Evolutionary conservation across 2,113 vertebrate genomes (phyloP), one percentile per base, ranked within the genome.

Genomic region (Charina bottae): DNA sequence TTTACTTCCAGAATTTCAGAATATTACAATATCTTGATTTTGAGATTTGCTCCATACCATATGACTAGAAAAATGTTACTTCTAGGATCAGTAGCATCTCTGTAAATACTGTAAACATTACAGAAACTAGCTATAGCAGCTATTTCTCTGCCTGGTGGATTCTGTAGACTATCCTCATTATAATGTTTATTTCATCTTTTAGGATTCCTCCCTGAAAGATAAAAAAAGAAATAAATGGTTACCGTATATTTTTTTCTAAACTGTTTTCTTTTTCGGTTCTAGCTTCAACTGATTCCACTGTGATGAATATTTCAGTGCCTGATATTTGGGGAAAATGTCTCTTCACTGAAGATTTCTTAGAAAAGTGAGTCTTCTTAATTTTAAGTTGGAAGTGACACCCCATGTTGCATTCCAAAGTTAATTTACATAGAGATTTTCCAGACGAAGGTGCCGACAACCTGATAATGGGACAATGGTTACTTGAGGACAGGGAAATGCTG

Each of bases 291-390:
- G 89, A 94, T 96, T 64, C 96, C 89, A 55, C 92, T 83, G 83
- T 58, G 33, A 90, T 93, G 0, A 28, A 90, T 92, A 12, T 88
- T 92, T 96, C 96, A 0, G 23, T 94, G 42, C 55, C 96, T 92
- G 96, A 98, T 93, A 92, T 96, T 2, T 97, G 96, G 97, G 97
- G 96, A 90, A 89, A 94, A 94, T 92, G 23, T 92, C 91, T 96
- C 60, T 56, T 2, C 90, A 87, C 94, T 83, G 95, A 97, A 58
- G 97, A 97, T 85, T 97, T 98, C 90, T 94, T 97, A 90, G 98
- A 98, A 93, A 97, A 95, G 98, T 98, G 93, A 94, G 97, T 97
- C 60, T 93, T 15, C 8, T 93, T 95, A 90, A 90, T 2, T 92
- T 96, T 60, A 86, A 95, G 89, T 4, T 90, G 7, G 33, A 83